phyloP scores from a whole-genome alignment of 2,888 invertebrate species.

The Zele albiditarsus region DNA sequence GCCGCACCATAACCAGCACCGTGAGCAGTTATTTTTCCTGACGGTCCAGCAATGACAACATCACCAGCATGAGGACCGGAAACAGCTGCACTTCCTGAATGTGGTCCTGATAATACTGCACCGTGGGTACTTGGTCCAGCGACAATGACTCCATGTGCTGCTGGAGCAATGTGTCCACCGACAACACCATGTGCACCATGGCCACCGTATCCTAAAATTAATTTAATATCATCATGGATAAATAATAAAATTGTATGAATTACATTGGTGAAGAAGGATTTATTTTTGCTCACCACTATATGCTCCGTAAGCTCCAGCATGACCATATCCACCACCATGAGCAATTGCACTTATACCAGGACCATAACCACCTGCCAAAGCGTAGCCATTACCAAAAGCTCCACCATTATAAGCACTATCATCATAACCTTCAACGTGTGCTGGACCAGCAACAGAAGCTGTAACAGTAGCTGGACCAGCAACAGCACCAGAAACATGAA shows the following conservation, averaged over 20 bases:
- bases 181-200: constrained; percentile 53
- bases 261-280: no score
- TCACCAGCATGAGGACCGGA: constrained; percentile 67
- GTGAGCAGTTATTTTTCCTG: constrained; percentile 69
- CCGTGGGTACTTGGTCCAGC: constrained; percentile 66
- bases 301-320: not conserved
- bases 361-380: constrained; percentile 40
- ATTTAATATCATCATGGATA: not conserved
- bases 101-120: constrained; percentile 66
- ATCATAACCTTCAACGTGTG: constrained; percentile 65
- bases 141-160: constrained; percentile 60
- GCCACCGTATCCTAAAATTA: constrained; percentile 50
- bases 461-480: constrained; percentile 67
- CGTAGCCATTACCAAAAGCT: constrained; percentile 42
- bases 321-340: constrained; percentile 16
- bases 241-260: not conserved
- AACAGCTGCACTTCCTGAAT: constrained; percentile 65
- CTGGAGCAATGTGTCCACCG: constrained; percentile 52
- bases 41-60: constrained; percentile 68
- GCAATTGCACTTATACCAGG: constrained; percentile 36
- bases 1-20: constrained; percentile 67
- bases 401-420: constrained; percentile 56
- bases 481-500: constrained; percentile 68
- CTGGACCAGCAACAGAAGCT: constrained; percentile 66
- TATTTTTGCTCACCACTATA: constrained; percentile 44